Evolutionary conservation across 1,140 invertebrate species (phyloP).

Genomic region (Probaryconus sp.): DNA sequence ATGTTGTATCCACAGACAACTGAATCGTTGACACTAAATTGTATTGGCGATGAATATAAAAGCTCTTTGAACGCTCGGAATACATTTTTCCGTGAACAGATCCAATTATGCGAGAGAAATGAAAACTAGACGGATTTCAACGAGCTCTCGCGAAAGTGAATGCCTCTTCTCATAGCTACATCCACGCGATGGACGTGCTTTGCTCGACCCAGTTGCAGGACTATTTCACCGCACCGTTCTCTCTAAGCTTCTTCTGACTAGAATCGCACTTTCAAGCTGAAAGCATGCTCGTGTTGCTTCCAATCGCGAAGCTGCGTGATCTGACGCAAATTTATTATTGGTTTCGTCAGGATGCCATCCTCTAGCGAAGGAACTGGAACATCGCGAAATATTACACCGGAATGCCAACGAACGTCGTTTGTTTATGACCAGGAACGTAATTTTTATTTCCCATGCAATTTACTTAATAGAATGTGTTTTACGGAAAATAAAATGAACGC

Average conservation of each 20-base stretch:
- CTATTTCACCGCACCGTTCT: conserved; percentile 51
- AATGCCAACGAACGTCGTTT: conserved; percentile 4
- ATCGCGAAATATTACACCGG: conserved; percentile 6
- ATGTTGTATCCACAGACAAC: background rate
- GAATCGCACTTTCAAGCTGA: conserved; percentile 73
- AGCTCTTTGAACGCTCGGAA: conserved; percentile 29
- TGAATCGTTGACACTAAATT: conserved; percentile 3
- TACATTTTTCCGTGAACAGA: conserved; percentile 35
- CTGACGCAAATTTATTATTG: conserved; percentile 64
- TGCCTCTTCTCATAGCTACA: conserved; percentile 12
- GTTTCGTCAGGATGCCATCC: conserved; percentile 44
- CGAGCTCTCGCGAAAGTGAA: conserved; percentile 11
- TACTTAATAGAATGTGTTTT: background rate
- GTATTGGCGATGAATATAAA: conserved; percentile 40
- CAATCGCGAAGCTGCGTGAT: conserved; percentile 58
- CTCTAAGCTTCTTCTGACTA: conserved; percentile 42
- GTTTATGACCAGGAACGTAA: background rate
- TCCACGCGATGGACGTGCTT: conserved; percentile 33
- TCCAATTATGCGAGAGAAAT: conserved; percentile 46
- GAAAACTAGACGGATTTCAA: conserved; percentile 19
- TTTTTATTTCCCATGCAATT: conserved; percentile 6
- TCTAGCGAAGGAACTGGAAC: conserved; percentile 16
- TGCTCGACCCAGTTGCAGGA: conserved; percentile 62
- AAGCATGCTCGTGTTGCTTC: conserved; percentile 73
- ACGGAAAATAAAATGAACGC: background rate